These are phyloP conservation scores for Psilopogon haemacephalus DNA, from an alignment of 2,113 vertebrate species.

Conservation along the genomic window DNA sequence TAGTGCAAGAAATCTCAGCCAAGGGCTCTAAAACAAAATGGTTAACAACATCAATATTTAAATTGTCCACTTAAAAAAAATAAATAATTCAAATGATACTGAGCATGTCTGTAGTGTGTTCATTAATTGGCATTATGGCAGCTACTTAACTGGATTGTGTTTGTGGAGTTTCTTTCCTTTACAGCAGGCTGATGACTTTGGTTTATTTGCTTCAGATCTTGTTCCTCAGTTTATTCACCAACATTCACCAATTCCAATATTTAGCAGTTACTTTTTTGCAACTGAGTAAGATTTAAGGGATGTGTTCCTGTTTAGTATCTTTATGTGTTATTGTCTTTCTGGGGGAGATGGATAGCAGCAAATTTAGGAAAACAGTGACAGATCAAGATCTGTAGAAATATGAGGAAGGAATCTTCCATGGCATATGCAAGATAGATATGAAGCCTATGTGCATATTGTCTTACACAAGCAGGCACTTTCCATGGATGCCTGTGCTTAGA, in stretches of 20 bases:
- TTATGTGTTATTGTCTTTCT: background rate
- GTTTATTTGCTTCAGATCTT: background rate
- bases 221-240: background rate
- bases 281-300: background rate
- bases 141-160: background rate
- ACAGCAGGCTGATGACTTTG: background rate
- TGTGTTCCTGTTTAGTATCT: background rate
- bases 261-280: background rate
- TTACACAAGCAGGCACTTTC: background rate
- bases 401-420: background rate
- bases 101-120: constrained; percentile 45
- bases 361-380: background rate
- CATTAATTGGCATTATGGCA: background rate
- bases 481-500: background rate
- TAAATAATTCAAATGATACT: constrained; percentile 73
- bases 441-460: background rate
- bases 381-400: background rate
- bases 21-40: constrained; percentile 71
- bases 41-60: constrained; percentile 51
- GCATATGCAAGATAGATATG: background rate
- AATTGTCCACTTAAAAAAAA: constrained; percentile 75
- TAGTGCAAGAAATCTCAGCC: constrained; percentile 68
- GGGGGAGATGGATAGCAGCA: background rate
- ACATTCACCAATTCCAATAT: background rate
- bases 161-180: background rate